Evolutionary conservation across 2,797 vertebrate species (phyloP), one percentile per base, ranked within the genome.

Genomic region (Premnoplex brunnescens): DNA sequence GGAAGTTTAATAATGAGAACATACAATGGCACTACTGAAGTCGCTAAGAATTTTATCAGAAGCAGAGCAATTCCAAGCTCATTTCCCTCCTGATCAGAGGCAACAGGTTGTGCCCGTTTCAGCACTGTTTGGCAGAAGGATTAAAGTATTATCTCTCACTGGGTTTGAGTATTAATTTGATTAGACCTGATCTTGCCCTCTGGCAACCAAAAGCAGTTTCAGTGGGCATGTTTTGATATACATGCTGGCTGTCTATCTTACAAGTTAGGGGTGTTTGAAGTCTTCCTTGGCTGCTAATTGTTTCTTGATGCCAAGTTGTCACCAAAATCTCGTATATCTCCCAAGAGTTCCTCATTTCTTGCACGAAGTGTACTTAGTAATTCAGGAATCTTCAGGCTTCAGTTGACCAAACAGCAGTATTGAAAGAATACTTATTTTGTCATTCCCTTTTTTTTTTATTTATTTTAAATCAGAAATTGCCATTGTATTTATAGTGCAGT

Each of bases 141-240:
- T 91, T 93, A 51, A 84, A 88, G 30, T 58, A 9, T 60, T 59
- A 26, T 66, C 15, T 43, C 32, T 54, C 2, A 7, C 62, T 37
- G 24, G 20, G 36, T 91, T 91, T 79, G 51, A 88, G 48, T 44
- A 69, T 77, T 91, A 72, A 60, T 27, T 77, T 87, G n/a, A 13
- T n/a, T 69, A 71, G 75, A 78, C 34, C 15, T 85, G 71, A 71
- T 82, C 59, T 91, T 89, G 32, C 68, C 68, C 54, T 85, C 79
- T 90, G 83, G 69, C 54, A 88, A 55, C 27, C 18, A 15, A 84
- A 67, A 75, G 22, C 48, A 24, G 26, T 91, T 91, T 88, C 75
- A 63, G 4, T 41, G 58, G 48, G 30, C 37, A 28, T 78, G 30
- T 54, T 83, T 80, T 80, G 43, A 41, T 88, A 18, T 1, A 26